phyloP scores from a whole-genome alignment of 2,888 invertebrate genomes.

The Kuschelorhynchus macadamiae region DNA sequence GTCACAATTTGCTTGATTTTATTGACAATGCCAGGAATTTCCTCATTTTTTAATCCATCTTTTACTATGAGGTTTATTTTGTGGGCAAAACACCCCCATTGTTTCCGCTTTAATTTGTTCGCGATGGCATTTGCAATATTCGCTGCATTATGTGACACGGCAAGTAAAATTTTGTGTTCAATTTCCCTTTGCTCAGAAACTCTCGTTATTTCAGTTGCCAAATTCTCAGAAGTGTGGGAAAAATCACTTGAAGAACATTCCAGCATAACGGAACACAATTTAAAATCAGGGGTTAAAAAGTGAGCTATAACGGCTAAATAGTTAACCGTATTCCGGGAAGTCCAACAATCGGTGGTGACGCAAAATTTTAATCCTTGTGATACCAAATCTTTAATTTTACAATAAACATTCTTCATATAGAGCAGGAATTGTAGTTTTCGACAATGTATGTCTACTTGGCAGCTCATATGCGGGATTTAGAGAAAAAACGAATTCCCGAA shows the following conservation, averaged over 20 bases:
- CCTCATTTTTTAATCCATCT: no score
- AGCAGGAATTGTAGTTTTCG: neutral
- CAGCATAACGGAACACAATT: neutral
- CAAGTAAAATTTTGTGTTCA: no score
- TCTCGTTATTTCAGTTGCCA: neutral
- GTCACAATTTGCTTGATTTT: conserved; percentile 52
- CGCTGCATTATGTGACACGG: no score
- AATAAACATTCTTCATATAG: neutral
- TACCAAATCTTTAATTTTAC: neutral
- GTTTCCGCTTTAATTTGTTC: no score
- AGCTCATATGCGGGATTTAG: neutral
- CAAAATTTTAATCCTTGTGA: no score
- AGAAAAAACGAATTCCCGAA: neutral
- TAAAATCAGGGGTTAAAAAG: neutral
- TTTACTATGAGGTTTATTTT: no score
- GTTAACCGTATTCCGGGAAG: neutral
- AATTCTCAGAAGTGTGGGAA: neutral
- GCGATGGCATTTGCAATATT: no score
- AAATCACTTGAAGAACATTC: no score
- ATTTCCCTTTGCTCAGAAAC: no score
- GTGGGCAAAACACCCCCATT: no score
- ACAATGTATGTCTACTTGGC: neutral
- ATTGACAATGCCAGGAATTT: conserved; percentile 14
- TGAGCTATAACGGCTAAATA: neutral
- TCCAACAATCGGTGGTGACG: neutral